Evolutionary conservation across 2,888 invertebrate genomes (phyloP).

Genomic region (Trachelus tabidus): DNA sequence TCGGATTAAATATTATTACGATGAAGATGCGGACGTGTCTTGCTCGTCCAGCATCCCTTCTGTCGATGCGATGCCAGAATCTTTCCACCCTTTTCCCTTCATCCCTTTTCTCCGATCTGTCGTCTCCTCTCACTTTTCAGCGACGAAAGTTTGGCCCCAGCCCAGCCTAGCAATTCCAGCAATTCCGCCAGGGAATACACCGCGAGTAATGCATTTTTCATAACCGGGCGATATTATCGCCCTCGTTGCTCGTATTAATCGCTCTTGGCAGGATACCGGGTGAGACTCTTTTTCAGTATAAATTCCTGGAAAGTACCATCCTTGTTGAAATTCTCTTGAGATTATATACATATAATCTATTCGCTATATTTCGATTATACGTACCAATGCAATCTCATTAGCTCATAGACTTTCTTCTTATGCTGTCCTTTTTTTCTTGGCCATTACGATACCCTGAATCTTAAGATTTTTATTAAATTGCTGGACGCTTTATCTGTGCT

Average conservation of each 20-base stretch:
- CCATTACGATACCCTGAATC: no score
- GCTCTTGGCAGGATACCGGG: slow-evolving; percentile 10
- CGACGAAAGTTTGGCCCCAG: slow-evolving; percentile 54
- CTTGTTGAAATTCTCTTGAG: no score
- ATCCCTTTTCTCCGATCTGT: slow-evolving; percentile 13
- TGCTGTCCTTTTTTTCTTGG: no score
- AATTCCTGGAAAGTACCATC: no score
- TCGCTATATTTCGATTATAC: no score
- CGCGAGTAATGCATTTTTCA: slow-evolving; percentile 53
- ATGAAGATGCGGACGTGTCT: slow-evolving; percentile 59
- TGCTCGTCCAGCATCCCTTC: slow-evolving; percentile 33
- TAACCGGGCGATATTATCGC: slow-evolving; percentile 51
- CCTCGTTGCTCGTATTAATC: slow-evolving; percentile 47
- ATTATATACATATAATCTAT: no score
- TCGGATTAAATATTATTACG: slow-evolving; percentile 66
- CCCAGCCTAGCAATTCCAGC: slow-evolving; percentile 10
- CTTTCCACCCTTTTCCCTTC: slow-evolving; percentile 20
- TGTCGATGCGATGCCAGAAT: slow-evolving; percentile 21
- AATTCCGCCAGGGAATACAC: slow-evolving; percentile 36
- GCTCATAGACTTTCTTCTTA: no score
- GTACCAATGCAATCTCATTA: no score
- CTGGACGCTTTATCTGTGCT: no score
- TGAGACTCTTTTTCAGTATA: no score
- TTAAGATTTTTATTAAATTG: no score
- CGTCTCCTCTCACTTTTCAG: slow-evolving; percentile 23